Evolutionary conservation across 2,797 vertebrate species (phyloP).

Genomic region (Microctenopoma steveboyesi): DNA sequence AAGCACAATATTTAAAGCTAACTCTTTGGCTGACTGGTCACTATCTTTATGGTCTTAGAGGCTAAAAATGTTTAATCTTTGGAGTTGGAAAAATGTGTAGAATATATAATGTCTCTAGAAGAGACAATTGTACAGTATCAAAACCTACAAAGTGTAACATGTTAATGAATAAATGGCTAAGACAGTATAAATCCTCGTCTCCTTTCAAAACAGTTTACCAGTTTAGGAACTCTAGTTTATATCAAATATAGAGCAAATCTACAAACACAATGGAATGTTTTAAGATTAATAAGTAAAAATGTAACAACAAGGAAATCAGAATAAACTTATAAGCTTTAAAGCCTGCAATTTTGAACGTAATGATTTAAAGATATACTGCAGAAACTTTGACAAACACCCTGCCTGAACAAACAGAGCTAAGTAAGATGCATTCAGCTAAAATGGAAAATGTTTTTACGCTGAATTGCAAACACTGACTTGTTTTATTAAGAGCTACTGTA

Average conservation of each 20-base stretch:
- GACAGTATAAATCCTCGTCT: conserved; percentile 35
- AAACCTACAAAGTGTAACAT: conserved; percentile 47
- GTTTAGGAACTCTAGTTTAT: conserved; percentile 37
- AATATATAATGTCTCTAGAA: conserved; percentile 11
- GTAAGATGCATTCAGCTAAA: conserved; percentile 23
- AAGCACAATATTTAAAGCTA: conserved; percentile 34
- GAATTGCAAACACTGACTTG: conserved; percentile 61
- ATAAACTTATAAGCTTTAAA: conserved; percentile 58
- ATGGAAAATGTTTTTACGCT: conserved; percentile 25
- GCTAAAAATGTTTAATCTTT: conserved; percentile 41
- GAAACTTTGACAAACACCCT: conserved; percentile 43
- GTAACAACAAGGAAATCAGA: conserved; percentile 40
- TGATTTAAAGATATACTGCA: conserved; percentile 40
- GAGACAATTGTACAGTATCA: conserved; percentile 13
- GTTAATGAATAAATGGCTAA: conserved; percentile 44
- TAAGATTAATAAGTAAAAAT: conserved; percentile 56
- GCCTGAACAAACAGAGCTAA: conserved; percentile 20
- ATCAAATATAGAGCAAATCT: conserved; percentile 40
- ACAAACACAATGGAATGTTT: conserved; percentile 63
- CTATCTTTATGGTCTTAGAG: conserved; percentile 11
- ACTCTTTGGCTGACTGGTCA: conserved; percentile 64
- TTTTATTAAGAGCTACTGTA: conserved; percentile 56
- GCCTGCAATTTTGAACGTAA: conserved; percentile 40
- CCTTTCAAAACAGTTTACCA: conserved; percentile 16
- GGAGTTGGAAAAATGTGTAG: conserved; percentile 35